A percentile compares a stretch with the other conserved stretches of the same genome.
phyloP scores from a whole-genome alignment of 2,888 invertebrate genomes.

The Timandra comae region DNA sequence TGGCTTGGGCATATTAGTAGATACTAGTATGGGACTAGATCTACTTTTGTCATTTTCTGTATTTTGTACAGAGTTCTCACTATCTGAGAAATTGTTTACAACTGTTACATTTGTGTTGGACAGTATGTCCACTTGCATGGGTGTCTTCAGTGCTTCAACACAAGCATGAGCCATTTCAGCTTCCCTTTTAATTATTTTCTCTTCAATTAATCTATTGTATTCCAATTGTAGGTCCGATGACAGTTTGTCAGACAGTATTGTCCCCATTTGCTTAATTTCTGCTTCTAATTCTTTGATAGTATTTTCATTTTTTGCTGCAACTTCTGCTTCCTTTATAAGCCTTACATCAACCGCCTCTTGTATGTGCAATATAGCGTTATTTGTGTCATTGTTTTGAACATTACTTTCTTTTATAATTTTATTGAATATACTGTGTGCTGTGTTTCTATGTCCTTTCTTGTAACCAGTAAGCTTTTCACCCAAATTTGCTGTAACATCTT shows the following conservation, averaged over 20 bases:
- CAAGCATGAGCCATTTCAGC: slow-evolving; percentile 63
- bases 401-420: slow-evolving; percentile 61
- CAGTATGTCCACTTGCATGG: slow-evolving; percentile 46
- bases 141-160: slow-evolving; percentile 51
- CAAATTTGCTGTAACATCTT: slow-evolving; percentile 72
- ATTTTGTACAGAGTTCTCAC: slow-evolving; percentile 33
- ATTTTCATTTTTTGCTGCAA: slow-evolving; percentile 59
- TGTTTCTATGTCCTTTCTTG: slow-evolving; percentile 48
- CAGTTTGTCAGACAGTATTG: slow-evolving; percentile 60
- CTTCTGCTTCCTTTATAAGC: slow-evolving; percentile 54
- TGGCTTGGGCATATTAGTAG: slow-evolving; percentile 36
- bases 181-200: slow-evolving; percentile 47
- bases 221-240: slow-evolving; percentile 43
- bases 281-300: slow-evolving; percentile 60
- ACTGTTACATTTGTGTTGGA: slow-evolving; percentile 44
- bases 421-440: slow-evolving; percentile 56
- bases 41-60: slow-evolving; percentile 39
- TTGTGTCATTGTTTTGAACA: slow-evolving; percentile 50
- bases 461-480: slow-evolving; percentile 70
- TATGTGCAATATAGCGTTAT: slow-evolving; percentile 60
- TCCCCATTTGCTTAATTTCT: slow-evolving; percentile 65
- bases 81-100: slow-evolving; percentile 35
- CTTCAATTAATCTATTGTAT: slow-evolving; percentile 45
- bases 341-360: slow-evolving; percentile 62
- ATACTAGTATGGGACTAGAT: slow-evolving; percentile 39